Evolutionary conservation across 2,888 invertebrate genomes (phyloP).

Genomic region (Nymphalis urticae): DNA sequence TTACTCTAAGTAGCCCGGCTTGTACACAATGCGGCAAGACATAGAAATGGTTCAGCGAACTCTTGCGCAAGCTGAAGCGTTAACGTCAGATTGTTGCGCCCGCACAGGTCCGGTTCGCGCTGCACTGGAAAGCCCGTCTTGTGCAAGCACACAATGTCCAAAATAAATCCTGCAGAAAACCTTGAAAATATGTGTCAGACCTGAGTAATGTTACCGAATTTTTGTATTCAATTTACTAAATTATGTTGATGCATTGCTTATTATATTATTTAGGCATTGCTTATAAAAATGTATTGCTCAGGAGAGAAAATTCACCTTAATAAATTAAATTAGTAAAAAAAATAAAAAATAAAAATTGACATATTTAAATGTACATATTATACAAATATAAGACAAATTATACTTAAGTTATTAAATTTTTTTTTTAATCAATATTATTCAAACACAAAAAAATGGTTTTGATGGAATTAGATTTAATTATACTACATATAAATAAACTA

Average conservation of each 20-base stretch:
- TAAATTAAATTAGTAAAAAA: too few species aligned
- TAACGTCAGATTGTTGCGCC: conserved; percentile 43
- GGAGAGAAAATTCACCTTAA: too few species aligned
- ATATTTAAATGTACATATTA: too few species aligned
- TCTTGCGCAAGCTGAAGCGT: conserved; percentile 63
- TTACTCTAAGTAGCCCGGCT: background rate
- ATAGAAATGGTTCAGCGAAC: conserved; percentile 72
- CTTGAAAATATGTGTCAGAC: conserved; percentile 35
- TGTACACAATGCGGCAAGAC: conserved; percentile 31
- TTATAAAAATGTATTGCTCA: too few species aligned
- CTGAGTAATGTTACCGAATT: conserved; percentile 8
- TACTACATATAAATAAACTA: too few species aligned
- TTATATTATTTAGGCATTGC: too few species aligned
- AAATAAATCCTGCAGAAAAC: conserved; percentile 44
- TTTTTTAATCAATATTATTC: too few species aligned
- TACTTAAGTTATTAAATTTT: too few species aligned
- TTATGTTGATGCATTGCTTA: background rate
- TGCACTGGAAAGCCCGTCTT: conserved; percentile 71
- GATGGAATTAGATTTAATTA: too few species aligned
- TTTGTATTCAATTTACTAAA: background rate
- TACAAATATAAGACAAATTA: too few species aligned
- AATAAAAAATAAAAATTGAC: too few species aligned
- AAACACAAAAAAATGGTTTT: too few species aligned
- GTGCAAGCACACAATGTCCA: conserved; percentile 57
- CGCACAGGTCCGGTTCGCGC: conserved; percentile 64